Base-by-base conservation (phyloP, 2,113 vertebrate genomes). In the Cephalopholis sonnerati region DNA sequence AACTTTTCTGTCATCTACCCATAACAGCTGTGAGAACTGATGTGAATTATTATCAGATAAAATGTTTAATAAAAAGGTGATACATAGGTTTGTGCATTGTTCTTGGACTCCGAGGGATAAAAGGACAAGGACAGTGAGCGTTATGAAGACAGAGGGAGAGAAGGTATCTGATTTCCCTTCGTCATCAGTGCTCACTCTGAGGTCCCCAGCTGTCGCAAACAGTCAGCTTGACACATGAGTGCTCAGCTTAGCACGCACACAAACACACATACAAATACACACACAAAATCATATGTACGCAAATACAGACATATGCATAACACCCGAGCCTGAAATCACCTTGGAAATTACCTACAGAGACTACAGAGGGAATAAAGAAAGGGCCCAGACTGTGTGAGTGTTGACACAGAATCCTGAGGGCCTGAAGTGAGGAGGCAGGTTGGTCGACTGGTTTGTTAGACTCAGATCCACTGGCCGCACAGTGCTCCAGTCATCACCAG, bases 131-230 rank as follows among this genome's bases (percentile, higher is more conserved):
- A 24, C 58, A 36, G 13, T 18, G 39, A 78, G 24, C 63, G 78
- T 13, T 20, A 82, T 72, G 55, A 76, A 81, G 83, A 82, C 58
- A 74, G 74, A 84, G 77, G 39, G 74, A 86, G 76, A 71, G 55
- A 75, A 81, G 16, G 88, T 86, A 81, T 95, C 93, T 91, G 82
- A 93, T 95, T 94, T 92, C 93, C 55, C 87, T 65, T 80, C 86
- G 78, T 92, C 92, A 90, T 93, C 76, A 15, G 77, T 59, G 83
- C 51, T 80, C 73, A 69, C 81, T 73, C 77, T 72, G 68, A 91
- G 81, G 83, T 86, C 84, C 84, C 79, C 95, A 95, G 94, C 94
- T 95, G 95, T 95, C 84, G 67, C 79, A 72, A 91, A 87, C 88
- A 81, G 83, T 95, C 95, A 94, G 51, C 66, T 81, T 88, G 85